phyloP scores from a whole-genome alignment of 2,113 vertebrate species.

The Ciconia stormi region DNA sequence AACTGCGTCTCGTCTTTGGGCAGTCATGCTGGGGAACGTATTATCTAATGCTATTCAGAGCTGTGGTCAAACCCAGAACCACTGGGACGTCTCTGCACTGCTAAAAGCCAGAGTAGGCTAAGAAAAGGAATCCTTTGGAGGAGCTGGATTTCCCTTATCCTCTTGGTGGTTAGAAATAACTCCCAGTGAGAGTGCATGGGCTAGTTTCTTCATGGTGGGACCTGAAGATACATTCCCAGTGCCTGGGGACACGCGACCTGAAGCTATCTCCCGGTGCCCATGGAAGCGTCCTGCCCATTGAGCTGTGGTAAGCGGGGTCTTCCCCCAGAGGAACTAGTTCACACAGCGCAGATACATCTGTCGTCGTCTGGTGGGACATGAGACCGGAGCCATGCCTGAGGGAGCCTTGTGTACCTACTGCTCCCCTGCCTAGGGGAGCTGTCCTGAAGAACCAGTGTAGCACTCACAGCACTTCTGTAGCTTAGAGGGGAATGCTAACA shows the following conservation, averaged over 20 bases:
- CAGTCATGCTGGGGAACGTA: not conserved
- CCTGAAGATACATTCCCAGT: not conserved
- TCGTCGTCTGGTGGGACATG: too few species aligned
- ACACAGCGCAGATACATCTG: not conserved
- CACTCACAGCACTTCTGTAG: not conserved
- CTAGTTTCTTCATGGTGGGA: not conserved
- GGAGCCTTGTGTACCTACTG: not conserved
- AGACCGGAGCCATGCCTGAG: fast-evolving
- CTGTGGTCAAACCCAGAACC: not conserved
- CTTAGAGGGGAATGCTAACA: not conserved
- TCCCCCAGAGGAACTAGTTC: not conserved
- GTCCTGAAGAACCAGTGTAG: not conserved
- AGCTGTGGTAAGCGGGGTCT: not conserved
- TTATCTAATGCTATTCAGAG: not conserved
- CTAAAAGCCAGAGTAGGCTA: not conserved
- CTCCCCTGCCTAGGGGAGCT: not conserved
- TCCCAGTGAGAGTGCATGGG: not conserved
- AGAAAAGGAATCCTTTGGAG: not conserved
- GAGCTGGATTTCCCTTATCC: not conserved
- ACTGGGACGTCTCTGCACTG: not conserved
- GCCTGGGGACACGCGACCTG: not conserved
- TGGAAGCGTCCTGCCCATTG: not conserved
- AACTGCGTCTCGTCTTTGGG: fast-evolving
- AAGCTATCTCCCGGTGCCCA: not conserved
- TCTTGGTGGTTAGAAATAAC: not conserved